Conservation (phyloP, 2,113 vertebrate species). For the Saimiri boliviensis region DNA sequence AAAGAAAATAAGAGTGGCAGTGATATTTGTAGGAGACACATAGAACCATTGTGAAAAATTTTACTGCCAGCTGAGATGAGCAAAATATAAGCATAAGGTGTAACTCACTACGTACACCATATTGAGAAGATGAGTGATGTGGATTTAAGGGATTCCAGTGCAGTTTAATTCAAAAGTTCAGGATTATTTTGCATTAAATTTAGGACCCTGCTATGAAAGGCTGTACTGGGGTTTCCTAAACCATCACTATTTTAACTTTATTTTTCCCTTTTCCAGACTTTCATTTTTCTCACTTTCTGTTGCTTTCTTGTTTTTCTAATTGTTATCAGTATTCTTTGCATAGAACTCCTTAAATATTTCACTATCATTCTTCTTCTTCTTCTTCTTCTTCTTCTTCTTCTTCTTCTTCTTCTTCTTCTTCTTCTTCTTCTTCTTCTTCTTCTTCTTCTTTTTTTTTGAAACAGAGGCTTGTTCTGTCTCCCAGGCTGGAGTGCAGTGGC, state of each 20-base stretch:
- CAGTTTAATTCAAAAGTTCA: constrained; percentile 1
- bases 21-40: background rate
- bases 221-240: background rate
- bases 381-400: too few species aligned
- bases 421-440: too few species aligned
- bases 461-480: too few species aligned
- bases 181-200: background rate
- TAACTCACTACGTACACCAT: background rate
- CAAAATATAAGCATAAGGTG: background rate
- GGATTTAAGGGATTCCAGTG: background rate
- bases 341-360: background rate
- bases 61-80: background rate
- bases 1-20: background rate
- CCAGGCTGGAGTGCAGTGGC: too few species aligned
- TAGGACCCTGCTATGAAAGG: background rate
- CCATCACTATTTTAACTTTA: background rate
- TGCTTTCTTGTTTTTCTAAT: background rate
- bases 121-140: background rate
- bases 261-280: background rate
- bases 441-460: too few species aligned
- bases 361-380: too few species aligned
- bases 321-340: background rate
- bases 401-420: too few species aligned
- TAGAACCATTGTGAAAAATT: background rate
- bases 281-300: background rate